Evolutionary conservation across 1,140 invertebrate genomes (phyloP), one percentile per base, ranked within the genome.

Genomic region (Melanaphis sacchari): DNA sequence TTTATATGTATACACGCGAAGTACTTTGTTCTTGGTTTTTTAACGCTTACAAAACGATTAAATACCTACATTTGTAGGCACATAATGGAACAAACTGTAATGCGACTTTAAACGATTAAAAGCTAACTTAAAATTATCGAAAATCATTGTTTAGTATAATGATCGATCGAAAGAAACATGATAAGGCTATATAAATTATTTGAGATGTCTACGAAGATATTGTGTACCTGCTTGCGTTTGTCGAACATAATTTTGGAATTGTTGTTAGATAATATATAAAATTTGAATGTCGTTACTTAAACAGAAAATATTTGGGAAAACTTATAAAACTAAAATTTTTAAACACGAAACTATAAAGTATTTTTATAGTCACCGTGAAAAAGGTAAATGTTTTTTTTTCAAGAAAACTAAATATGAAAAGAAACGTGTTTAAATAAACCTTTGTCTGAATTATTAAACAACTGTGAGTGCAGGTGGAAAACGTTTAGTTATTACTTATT

Each of bases 41-140:
- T 76, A 11, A 5, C 59, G 31, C 4, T 76, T 76, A 76, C 31
- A 76, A 76, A 76, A 76, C 59, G 59, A 66, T 76, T 76, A 76
- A 76, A 76, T 76, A 76, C 31, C 31, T 4, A 76, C n/a, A 76
- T 31, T n/a, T 18, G 1, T 5, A n/a, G 31, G 59, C 31, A 76
- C 31, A 66, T n/a, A 76, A 76, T 76, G 15, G 31, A 76, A 76
- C 0, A 15, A 76, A 5, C 31, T 76, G 59, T 76, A 76, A 76
- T 18, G n/a, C 59, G 59, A 76, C 59, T 76, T 15, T 76, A 76
- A 76, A 76, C 31, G 59, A n/a, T 76, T 76, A 76, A 76, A 76
- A 76, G 59, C 59, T 76, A 76, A 76, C 59, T 76, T 76, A n/a
- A 76, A 76, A n/a, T 76, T 76, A 76, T 76, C 59, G 59, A n/a